Base-by-base conservation (phyloP, 2,888 invertebrate species). In the Lepidocyrtinus sp. region DNA sequence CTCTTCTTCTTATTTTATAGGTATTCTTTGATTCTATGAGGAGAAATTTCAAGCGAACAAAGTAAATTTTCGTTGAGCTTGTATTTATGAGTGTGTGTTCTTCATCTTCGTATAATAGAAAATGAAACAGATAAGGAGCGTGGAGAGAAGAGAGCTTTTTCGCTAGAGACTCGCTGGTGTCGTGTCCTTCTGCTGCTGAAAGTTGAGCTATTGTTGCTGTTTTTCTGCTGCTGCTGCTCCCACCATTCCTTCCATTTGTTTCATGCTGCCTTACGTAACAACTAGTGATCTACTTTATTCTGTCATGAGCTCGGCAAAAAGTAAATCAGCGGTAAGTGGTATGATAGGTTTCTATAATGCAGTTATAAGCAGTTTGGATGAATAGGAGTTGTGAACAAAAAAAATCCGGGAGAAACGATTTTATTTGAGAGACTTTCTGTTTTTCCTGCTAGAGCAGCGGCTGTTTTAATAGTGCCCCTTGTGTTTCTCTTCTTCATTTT, bases 251-350 rank as follows among this genome's bases (percentile, higher is more conserved):
- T 17, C 50, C 50, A 36, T 36, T 7, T 36, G n/a, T 36, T 36
- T 36, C 12, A 36, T 36, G 12, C 5, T 36, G 5, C 50, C 50
- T 2, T 50, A 17, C 15, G n/a, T n/a, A 7, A 50, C 68, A 12
- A 36, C 76, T 64, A 72, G 72, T 77, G 77, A 77, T 77, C 77
- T 65, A 77, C 77, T 77, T 77, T 67, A 61, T 68, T 74, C 70
- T 76, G 76, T 71, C 76, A 76, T 77, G 72, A 77, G 72, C 71
- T 72, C 55, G 72, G 72, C 71, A 77, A 77, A n/a, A 71, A 71
- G 77, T 72, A 77, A 77, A 77, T 77, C 72, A 77, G 67, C 72
- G 72, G 77, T 77, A 77, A 77, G 77, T 77, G 77, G 77, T 67
- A 72, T 77, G 77, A 77, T 77, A 77, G 77, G 67, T 77, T 77